Evolutionary conservation across 2,113 vertebrate species (phyloP).

Genomic region (Geococcyx californianus): DNA sequence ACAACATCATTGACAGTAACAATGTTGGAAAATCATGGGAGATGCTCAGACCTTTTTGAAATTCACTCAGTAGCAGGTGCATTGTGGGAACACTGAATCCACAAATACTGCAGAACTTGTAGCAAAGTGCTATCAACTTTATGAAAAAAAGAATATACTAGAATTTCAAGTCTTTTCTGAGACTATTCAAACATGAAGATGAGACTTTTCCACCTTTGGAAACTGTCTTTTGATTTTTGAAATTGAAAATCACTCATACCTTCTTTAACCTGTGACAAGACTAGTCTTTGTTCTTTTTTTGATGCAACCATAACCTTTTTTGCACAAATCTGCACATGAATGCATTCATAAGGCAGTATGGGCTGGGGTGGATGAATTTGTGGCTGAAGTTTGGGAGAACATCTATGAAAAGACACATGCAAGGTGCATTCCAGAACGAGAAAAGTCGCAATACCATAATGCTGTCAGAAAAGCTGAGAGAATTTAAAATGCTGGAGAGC

Average conservation of each 20-base stretch:
- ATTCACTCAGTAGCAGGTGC: background rate
- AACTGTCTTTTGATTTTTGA: background rate
- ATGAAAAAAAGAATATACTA: background rate
- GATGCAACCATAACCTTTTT: background rate
- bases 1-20: background rate
- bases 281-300: background rate
- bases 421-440: background rate
- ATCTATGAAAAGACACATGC: background rate
- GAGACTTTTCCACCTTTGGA: background rate
- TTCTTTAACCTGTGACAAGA: background rate
- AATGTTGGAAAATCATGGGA: background rate
- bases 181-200: background rate
- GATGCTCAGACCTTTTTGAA: background rate
- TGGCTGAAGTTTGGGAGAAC: background rate
- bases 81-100: background rate
- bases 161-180: background rate
- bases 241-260: background rate
- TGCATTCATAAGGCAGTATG: background rate
- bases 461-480: background rate
- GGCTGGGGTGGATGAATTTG: background rate
- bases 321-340: background rate
- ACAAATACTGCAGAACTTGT: background rate
- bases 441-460: background rate
- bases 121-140: background rate
- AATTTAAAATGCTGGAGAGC: background rate